These are phyloP conservation scores for Mesoligia furuncula DNA, from an alignment of 2,888 invertebrate genomes.

Conservation along the genomic window DNA sequence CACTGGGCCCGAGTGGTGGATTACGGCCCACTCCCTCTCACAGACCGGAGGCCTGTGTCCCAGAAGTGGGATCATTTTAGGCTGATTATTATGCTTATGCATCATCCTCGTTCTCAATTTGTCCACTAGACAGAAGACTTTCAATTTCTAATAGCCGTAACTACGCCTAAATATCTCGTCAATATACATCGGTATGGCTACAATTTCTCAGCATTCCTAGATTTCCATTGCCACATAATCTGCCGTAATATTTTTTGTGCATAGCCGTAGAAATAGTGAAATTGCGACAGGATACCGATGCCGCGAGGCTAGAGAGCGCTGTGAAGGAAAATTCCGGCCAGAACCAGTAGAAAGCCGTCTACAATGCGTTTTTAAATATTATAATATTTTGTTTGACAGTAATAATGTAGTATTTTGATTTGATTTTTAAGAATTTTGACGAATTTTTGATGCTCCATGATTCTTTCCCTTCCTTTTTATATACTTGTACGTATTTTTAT, in stretches of 20 bases:
- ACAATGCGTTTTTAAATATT: background rate
- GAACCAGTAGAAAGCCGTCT: background rate
- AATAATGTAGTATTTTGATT: no score
- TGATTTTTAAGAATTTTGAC: background rate
- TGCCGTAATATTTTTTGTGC: conserved; percentile 22
- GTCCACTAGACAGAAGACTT: background rate
- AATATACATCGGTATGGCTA: background rate
- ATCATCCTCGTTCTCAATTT: background rate
- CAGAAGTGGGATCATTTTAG: background rate
- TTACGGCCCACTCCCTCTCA: background rate
- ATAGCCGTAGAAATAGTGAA: conserved; percentile 27
- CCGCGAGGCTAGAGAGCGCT: conserved; percentile 32
- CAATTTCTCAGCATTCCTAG: conserved; percentile 18
- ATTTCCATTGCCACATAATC: conserved; percentile 34
- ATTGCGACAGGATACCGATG: conserved; percentile 42
- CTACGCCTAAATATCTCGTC: background rate
- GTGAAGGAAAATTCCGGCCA: conserved; percentile 12
- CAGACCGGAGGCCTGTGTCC: background rate
- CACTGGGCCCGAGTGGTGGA: no score
- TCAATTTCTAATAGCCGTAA: background rate
- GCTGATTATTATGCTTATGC: no score
- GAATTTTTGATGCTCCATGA: background rate
- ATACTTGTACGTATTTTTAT: background rate
- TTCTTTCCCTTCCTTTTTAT: background rate
- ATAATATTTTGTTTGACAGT: background rate